Evolutionary conservation across 35 echinoderm and acorn worm species (phyloP).

Genomic region (Stichopus chloronotus): DNA sequence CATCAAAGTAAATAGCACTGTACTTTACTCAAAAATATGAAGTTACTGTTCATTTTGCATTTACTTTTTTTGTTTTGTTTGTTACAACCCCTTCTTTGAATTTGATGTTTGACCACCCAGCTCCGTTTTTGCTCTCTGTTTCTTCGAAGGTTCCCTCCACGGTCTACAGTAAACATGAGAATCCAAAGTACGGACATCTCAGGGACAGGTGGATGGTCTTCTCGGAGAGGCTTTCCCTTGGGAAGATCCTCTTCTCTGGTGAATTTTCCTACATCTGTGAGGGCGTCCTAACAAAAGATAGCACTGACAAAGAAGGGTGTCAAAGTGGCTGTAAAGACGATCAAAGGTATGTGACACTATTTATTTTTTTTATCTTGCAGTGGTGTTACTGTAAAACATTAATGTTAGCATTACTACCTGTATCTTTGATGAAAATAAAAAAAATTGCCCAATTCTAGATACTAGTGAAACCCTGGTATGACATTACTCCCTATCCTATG

Average conservation of each 20-base stretch:
- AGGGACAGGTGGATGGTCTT: constrained; percentile 82
- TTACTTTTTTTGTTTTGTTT: no score
- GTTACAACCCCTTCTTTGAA: no score
- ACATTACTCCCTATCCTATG: no score
- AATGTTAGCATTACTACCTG: background rate
- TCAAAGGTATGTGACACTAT: constrained; percentile 60
- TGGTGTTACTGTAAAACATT: background rate
- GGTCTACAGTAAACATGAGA: constrained; percentile 48
- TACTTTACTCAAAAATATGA: no score
- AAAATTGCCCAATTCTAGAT: no score
- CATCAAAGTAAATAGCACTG: no score
- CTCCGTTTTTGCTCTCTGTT: background rate
- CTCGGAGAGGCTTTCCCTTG: constrained; percentile 67
- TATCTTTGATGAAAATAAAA: no score
- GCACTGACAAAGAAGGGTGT: constrained; percentile 14
- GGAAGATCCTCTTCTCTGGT: constrained; percentile 80
- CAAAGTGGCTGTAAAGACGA: constrained; percentile 87
- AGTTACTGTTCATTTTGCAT: no score
- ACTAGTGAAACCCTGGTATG: no score
- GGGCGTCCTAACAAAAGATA: constrained; percentile 63
- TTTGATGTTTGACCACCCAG: no score
- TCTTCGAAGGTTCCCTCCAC: constrained; percentile 20
- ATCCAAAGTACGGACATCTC: constrained; percentile 62
- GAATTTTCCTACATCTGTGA: constrained; percentile 93
- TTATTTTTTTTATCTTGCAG: background rate